These are phyloP conservation scores for Xylocopa sonorina DNA, from an alignment of 1,140 invertebrate genomes.

Conservation along the genomic window DNA sequence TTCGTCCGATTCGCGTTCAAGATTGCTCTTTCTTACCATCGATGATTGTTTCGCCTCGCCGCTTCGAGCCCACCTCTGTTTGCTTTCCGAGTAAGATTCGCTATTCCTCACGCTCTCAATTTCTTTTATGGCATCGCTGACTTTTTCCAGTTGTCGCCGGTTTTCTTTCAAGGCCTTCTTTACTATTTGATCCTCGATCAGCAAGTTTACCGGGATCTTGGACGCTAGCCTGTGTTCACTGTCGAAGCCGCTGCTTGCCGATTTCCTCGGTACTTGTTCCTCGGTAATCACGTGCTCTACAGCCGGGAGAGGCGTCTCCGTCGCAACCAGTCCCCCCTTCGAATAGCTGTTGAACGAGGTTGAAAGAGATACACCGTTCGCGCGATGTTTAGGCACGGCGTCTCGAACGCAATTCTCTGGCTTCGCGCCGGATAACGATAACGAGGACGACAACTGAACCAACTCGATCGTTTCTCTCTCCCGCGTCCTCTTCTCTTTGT, in stretches of 20 bases:
- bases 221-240: conserved; percentile 62
- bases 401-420: too few relatives aligned
- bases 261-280: conserved; percentile 29
- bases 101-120: conserved; percentile 78
- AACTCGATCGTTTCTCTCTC: conserved; percentile 37
- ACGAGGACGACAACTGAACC: conserved; percentile 34
- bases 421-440: conserved; percentile 7
- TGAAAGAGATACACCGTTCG: conserved; percentile 22
- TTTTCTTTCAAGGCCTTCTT: conserved; percentile 80
- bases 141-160: conserved; percentile 77
- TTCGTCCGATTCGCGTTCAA: conserved; percentile 69
- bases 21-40: conserved; percentile 71
- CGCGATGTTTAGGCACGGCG: too few relatives aligned
- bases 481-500: conserved; percentile 73
- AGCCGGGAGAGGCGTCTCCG: too few relatives aligned
- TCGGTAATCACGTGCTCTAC: conserved; percentile 51
- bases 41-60: conserved; percentile 64
- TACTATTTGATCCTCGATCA: conserved; percentile 80
- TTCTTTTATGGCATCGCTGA: conserved; percentile 80
- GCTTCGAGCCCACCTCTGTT: conserved; percentile 62
- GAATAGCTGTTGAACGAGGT: conserved; percentile 52
- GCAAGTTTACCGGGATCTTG: conserved; percentile 78
- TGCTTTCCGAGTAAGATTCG: conserved; percentile 67
- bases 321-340: conserved; percentile 68
- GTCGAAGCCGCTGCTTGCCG: background rate